A percentile compares a stretch with the other conserved stretches of the same genome.
Evolutionary conservation across 2,797 vertebrate genomes (phyloP).

Genomic region (Amniataba percoides): DNA sequence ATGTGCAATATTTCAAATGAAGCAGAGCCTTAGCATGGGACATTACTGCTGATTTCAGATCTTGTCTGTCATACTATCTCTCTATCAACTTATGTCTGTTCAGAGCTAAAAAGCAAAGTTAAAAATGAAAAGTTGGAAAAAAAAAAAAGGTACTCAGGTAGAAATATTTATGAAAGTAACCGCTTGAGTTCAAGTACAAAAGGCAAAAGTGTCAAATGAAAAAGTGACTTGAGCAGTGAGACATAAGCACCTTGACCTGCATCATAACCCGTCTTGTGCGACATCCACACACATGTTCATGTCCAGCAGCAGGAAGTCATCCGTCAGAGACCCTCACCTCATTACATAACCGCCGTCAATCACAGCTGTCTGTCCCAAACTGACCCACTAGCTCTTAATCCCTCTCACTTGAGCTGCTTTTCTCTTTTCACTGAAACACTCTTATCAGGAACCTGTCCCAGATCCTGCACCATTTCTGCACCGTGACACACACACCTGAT

Average conservation of each 20-base stretch:
- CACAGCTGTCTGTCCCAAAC: conserved; percentile 41
- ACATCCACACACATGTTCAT: background rate
- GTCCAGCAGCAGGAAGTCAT: conserved; percentile 3
- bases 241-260: background rate
- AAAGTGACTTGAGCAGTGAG: too few species aligned
- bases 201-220: too few species aligned
- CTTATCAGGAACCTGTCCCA: conserved; percentile 45
- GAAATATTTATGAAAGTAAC: background rate
- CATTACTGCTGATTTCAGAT: too few species aligned
- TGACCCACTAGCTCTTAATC: conserved; percentile 54
- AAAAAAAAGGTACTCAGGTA: background rate
- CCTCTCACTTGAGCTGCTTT: conserved; percentile 39
- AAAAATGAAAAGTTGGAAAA: background rate
- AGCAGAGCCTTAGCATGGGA: background rate
- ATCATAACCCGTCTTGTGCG: background rate
- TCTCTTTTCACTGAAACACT: conserved; percentile 37
- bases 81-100: too few species aligned
- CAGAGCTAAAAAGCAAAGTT: too few species aligned
- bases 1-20: background rate
- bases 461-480: conserved; percentile 40
- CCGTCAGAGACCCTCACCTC: conserved; percentile 6
- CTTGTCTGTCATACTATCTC: too few species aligned
- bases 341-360: conserved; percentile 44
- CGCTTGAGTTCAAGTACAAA: too few species aligned
- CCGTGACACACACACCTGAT: conserved; percentile 22